A percentile compares a stretch with the other conserved stretches of the same genome.
Conservation (phyloP, 2,888 invertebrate species). For the Aricia artaxerxes region DNA sequence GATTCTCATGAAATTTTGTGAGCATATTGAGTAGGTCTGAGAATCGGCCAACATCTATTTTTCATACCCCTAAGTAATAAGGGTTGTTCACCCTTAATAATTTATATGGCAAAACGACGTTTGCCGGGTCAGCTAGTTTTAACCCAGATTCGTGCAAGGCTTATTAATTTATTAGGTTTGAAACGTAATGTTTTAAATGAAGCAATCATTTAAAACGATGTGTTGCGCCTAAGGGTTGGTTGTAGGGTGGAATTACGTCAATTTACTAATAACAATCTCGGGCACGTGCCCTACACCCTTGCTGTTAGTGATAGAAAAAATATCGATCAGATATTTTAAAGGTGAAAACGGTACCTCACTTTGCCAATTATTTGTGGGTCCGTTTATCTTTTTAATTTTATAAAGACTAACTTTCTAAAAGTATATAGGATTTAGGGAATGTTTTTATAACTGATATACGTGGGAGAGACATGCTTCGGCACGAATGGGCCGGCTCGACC, state of each 20-base stretch:
- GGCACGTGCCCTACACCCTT: slow-evolving; percentile 19
- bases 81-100: no score
- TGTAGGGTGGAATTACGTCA: slow-evolving; percentile 27
- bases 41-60: no score
- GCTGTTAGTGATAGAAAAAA: slow-evolving; percentile 12
- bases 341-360: not conserved
- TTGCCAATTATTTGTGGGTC: not conserved
- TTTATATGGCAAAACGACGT: no score
- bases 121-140: not conserved
- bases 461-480: no score
- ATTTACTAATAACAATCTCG: slow-evolving; percentile 31
- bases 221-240: slow-evolving; percentile 22
- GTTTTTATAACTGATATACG: no score
- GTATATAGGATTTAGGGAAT: no score
- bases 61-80: no score
- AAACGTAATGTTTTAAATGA: not conserved
- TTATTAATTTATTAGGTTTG: not conserved
- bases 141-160: not conserved
- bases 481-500: no score
- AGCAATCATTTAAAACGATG: slow-evolving; percentile 26
- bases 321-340: slow-evolving; percentile 18
- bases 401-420: not conserved
- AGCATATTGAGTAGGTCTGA: no score
- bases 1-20: no score
- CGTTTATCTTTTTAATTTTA: not conserved